Conservation (phyloP, 1,140 invertebrate species). For the Ostrea denselamellosa region DNA sequence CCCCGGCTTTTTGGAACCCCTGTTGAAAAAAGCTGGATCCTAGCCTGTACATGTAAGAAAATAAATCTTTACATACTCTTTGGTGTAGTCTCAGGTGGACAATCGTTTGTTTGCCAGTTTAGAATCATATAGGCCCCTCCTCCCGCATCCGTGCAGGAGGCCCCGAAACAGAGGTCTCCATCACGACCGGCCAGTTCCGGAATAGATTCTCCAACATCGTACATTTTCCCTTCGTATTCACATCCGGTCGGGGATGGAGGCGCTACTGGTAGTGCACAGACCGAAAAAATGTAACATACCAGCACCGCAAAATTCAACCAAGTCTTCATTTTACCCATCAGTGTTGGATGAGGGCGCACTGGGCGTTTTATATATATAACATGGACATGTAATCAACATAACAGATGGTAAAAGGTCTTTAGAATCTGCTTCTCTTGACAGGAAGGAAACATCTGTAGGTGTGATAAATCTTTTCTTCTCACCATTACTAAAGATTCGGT, state of each 20-base stretch:
- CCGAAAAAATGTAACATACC: neutral
- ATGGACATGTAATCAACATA: neutral
- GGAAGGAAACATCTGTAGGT: neutral
- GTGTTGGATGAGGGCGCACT: neutral
- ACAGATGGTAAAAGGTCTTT: neutral
- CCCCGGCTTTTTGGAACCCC: too few relatives aligned
- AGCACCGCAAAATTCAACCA: neutral
- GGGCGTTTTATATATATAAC: conserved; percentile 24
- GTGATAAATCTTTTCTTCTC: neutral
- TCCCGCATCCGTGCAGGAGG: neutral
- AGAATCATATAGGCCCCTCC: neutral
- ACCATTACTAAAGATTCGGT: too few relatives aligned
- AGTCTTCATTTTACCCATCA: neutral
- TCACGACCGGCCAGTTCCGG: neutral
- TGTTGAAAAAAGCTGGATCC: too few relatives aligned
- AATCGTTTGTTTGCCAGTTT: neutral
- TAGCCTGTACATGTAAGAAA: too few relatives aligned
- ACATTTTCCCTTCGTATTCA: neutral
- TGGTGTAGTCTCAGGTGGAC: neutral
- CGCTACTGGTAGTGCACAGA: neutral
- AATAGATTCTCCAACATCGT: neutral
- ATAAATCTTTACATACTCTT: neutral
- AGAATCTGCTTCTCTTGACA: neutral
- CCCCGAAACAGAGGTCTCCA: neutral
- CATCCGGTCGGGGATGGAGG: neutral